Evolutionary conservation across 2,797 vertebrate species (phyloP), one percentile per base, ranked within the genome.

Genomic region (Potorous gilbertii): DNA sequence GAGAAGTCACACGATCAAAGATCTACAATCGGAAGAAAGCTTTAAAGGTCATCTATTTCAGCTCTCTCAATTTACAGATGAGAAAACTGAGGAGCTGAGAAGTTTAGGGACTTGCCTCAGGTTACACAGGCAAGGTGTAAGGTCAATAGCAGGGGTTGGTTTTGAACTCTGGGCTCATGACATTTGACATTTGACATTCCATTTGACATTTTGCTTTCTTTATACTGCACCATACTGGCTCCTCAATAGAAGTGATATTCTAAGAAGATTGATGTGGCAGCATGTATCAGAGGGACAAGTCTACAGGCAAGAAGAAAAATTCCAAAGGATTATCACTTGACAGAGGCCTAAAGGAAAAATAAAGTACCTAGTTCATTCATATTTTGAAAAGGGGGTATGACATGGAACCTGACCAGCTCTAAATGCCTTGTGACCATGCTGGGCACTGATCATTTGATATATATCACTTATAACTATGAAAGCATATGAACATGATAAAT

Each of bases 401-500:
- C n/a, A 62, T 40, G 12, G 62, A n/a, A 74, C 34, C 34, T n/a
- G 62, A 74, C 34, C 14, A n/a, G 34, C 16, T 74, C 34, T 16
- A 40, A 74, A 74, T 18, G 90, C n/a, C 55, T 92, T 96, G 10
- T 13, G 54, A 91, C 3, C 94, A 21, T 55, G 90, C 24, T 66
- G 54, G 54, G 5, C 21, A 66, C 2, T 29, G 40, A 40, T 28
- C 74, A 40, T 96, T 95, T 96, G 34, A 93, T 93, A 12, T 94
- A 66, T 59, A 16, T 56, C 12, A 62, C 1, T 5, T 55, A 29
- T 54, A 90, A 1, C 40, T 90, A 87, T 28, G 54, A 56, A 96
- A 94, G 57, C 90, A 92, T 4, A 94, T 95, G 57, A 90, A 54
- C 8, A 29, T n/a, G 18, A 24, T 93, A 13, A 93, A 93, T 92